Conservation (phyloP, 2,888 invertebrate species). For the Sussaba pulchella region DNA sequence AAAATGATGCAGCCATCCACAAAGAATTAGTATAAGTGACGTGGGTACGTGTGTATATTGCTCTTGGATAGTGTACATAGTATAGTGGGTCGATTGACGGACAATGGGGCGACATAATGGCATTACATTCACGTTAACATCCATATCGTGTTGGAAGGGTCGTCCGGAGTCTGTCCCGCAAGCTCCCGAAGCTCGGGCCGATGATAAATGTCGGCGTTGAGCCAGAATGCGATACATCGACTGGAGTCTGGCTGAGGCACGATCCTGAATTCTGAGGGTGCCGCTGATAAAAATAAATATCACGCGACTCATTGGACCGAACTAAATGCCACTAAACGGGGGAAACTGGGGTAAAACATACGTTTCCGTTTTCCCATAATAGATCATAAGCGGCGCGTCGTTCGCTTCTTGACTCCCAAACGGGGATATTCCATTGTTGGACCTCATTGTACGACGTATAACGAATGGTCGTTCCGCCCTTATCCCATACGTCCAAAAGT, state of each 20-base stretch:
- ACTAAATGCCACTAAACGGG: conserved; percentile 72
- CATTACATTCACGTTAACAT: conserved; percentile 52
- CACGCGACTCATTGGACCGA: conserved; percentile 68
- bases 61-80: conserved; percentile 1
- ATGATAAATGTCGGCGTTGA: conserved; percentile 62
- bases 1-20: background rate
- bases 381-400: conserved; percentile 69
- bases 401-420: conserved; percentile 31
- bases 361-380: conserved; percentile 74
- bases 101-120: conserved; percentile 41
- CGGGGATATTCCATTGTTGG: background rate
- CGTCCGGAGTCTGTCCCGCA: conserved; percentile 19
- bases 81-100: conserved; percentile 14
- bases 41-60: conserved; percentile 10
- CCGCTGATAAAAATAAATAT: conserved; percentile 65
- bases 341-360: conserved; percentile 73
- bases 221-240: conserved; percentile 39
- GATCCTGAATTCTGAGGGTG: conserved; percentile 22
- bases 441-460: conserved; percentile 64
- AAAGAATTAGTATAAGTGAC: conserved; percentile 7
- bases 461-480: conserved; percentile 67
- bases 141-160: conserved; percentile 37
- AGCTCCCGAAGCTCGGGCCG: conserved; percentile 31
- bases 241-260: background rate
- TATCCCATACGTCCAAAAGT: conserved; percentile 52